Base-by-base conservation (phyloP, 2,888 invertebrate species). In the Ochropacha duplaris region DNA sequence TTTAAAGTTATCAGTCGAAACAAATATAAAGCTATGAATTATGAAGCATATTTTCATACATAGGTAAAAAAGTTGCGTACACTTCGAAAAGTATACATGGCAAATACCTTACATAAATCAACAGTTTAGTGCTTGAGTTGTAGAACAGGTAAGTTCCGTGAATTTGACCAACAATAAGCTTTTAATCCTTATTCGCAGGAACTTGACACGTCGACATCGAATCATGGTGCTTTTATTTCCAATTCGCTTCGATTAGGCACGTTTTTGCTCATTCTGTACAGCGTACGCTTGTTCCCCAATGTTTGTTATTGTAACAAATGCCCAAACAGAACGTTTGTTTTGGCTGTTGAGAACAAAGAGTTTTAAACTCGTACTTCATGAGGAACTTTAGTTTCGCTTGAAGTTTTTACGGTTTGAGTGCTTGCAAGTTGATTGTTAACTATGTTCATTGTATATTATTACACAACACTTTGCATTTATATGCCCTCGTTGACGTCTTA, bases 331-430 rank as follows among this genome's bases (percentile, higher is more conserved):
- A 69, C 78, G 82, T 85, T 85, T 90, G 90, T 91, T 92, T 91
- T 90, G 91, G 86, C 90, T 89, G 78, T 76, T 67, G 73, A 85
- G 87, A 90, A 92, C 90, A 91, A 91, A 89, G 89, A 84, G 78
- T 78, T 82, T 84, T 78, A 76, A n/a, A 76, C 71, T 82, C 81
- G 84, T 83, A 78, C 81, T 78, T 74, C 79, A 74, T 71, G 69
- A 68, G 68, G 65, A 72, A 79, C 75, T 81, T 81, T 78, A 74
- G 79, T 77, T 78, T 76, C 70, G 78, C 84, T 86, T 81, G 78
- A 85, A 86, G 83, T 86, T 88, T 87, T 86, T 84, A 87, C 74
- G 74, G 77, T 71, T 80, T 74, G 69, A 80, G 78, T 78, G 71
- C 74, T 80, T 71, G 72, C 68, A 71, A 68, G 76, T 71, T 68